Conservation (phyloP, 2,888 invertebrate species). For the Teleiodes luculella region DNA sequence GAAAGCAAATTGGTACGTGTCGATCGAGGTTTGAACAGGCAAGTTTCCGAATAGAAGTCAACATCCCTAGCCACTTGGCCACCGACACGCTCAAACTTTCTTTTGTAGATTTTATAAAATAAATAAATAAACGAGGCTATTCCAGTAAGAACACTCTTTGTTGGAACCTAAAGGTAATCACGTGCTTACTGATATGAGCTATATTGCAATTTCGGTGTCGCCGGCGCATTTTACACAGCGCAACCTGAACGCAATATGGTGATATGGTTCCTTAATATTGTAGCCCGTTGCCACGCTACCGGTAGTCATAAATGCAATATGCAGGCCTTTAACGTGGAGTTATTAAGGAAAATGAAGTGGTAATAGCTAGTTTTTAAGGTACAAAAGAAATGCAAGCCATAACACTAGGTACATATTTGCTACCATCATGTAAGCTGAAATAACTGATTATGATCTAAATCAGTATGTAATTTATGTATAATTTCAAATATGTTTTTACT, state of each 20-base stretch:
- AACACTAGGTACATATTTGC: background rate
- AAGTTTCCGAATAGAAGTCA: no score
- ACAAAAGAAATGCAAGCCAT: background rate
- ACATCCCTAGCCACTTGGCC: no score
- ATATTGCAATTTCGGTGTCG: conserved; percentile 58
- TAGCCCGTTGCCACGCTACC: conserved; percentile 10
- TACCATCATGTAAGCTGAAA: background rate
- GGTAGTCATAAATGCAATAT: background rate
- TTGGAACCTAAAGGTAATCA: conserved; percentile 39
- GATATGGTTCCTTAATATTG: conserved; percentile 4
- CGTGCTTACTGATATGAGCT: conserved; percentile 44
- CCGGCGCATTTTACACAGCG: conserved; percentile 42
- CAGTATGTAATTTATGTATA: no score
- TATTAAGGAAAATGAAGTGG: background rate
- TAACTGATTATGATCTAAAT: background rate
- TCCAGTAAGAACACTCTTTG: conserved; percentile 23
- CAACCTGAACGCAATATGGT: conserved; percentile 33
- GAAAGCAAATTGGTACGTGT: no score
- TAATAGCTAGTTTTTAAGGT: background rate
- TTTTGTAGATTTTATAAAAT: no score
- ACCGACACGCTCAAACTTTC: no score
- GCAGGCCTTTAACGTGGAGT: background rate
- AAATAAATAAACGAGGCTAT: background rate
- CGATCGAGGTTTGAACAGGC: no score
- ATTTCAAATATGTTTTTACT: no score